A percentile compares a stretch with the other conserved stretches of the same genome.
Conservation (phyloP, 2,888 invertebrate genomes). For the Apodemia duryi region DNA sequence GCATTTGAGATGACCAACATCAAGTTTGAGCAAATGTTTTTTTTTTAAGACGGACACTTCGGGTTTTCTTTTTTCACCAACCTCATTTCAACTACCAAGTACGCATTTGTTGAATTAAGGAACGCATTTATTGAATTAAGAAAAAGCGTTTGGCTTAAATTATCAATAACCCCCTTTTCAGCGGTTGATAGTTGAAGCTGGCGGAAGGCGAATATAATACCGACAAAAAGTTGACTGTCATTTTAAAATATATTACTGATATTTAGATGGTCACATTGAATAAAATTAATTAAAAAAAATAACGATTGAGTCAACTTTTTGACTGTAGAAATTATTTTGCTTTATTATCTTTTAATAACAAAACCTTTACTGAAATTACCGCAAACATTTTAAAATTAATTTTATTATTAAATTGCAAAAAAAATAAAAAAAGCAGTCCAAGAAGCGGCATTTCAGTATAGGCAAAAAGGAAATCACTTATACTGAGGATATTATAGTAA, state of each 20-base stretch:
- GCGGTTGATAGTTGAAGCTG: slow-evolving; percentile 73
- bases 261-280: background rate
- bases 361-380: slow-evolving; percentile 68
- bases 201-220: slow-evolving; percentile 54
- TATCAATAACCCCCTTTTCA: slow-evolving; percentile 60
- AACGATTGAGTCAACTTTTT: slow-evolving; percentile 51
- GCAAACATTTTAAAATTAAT: slow-evolving; percentile 24
- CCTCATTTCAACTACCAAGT: slow-evolving; percentile 74
- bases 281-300: slow-evolving; percentile 12
- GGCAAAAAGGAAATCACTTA: slow-evolving; percentile 71
- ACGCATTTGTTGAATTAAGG: slow-evolving; percentile 44
- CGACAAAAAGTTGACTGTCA: slow-evolving; percentile 56
- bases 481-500: slow-evolving; percentile 76
- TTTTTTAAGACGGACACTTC: slow-evolving; percentile 48
- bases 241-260: background rate
- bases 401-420: slow-evolving; percentile 11
- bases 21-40: slow-evolving; percentile 19
- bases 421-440: slow-evolving; percentile 24
- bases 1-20: slow-evolving; percentile 20
- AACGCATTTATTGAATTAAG: slow-evolving; percentile 34
- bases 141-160: slow-evolving; percentile 49
- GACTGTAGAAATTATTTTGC: slow-evolving; percentile 56
- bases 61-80: slow-evolving; percentile 64
- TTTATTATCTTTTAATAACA: slow-evolving; percentile 60
- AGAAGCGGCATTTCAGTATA: slow-evolving; percentile 64